Base-by-base conservation (phyloP, 2,113 vertebrate genomes). In the Rhabdomys dilectus region DNA sequence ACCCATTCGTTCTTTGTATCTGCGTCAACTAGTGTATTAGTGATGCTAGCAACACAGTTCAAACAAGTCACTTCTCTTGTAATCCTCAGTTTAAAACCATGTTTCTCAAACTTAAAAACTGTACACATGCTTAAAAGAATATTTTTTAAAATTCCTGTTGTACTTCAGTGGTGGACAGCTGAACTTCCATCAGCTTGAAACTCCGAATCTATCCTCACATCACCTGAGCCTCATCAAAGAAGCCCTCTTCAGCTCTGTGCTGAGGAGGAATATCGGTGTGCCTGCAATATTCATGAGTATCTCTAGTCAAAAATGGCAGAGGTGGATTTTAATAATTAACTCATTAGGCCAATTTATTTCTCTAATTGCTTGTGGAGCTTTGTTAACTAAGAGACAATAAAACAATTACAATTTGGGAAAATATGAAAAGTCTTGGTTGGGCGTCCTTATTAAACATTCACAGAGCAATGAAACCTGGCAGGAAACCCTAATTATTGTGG, bases 311-410 rank as follows among this genome's bases (percentile, higher is more conserved):
- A n/a, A 96, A 56, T 80, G 96, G 93, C 85, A 97, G 97, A 96
- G 91, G 96, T 82, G 95, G 89, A 95, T 96, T 98, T 95, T 96
- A 98, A 98, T 98, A 97, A 98, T 98, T 98, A 97, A 98, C 97
- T 98, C 89, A 97, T 3, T 45, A 96, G 78, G 92, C 95, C 97
- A 96, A 96, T 98, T 98, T 98, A 98, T 97, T 97, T 98, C 86
- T 86, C 91, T 95, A 98, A 98, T 98, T 98, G 96, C 72, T 96
- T 93, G 51, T 88, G 96, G 97, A 94, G 88, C 75, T 95, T 97
- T 3, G 0, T 97, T 87, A 96, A 97, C 92, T 96, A 96, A 64
- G 88, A 96, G 95, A 94, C 91, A 93, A 60, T 94, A 87, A 93
- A 96, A 91, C 70, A 94, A 96, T 95, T 91, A 82, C 48, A 76